Evolutionary conservation across 1,140 invertebrate species (phyloP), one percentile per base, ranked within the genome.

Genomic region (Panulirus ornatus): DNA sequence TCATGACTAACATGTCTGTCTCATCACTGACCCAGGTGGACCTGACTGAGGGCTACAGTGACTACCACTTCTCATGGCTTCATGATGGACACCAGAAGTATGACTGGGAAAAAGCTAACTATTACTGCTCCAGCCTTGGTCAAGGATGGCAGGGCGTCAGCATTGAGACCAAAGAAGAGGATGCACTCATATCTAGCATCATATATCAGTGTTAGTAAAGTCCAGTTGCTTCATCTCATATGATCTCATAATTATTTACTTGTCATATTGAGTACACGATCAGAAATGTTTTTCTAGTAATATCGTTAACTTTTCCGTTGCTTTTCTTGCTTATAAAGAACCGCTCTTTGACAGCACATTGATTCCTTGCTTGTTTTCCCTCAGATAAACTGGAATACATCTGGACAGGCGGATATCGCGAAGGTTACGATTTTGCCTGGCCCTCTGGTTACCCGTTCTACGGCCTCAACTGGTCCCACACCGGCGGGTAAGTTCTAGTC

Each of bases 51-150:
- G 76, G 36, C 0, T 27, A 63, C 40, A 88, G 78, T 44, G 86
- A 88, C n/a, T 88, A 88, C 86, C 86, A 88, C 86, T 88, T 82
- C 42, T 88, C 86, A 22, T 88, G 86, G 86, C 40, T n/a, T 14
- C 86, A 88, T 22, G 86, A 88, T 42, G 73, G 73, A 70, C 78
- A 78, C 58, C 16, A 27, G 54, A 82, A 54, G 63, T 82, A 81
- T 27, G 78, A 71, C 63, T 82, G 40, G 36, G 8, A 70, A 11
- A 6, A 2, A 8, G 86, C 76, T 14, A 42, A 71, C 54, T n/a
- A 71, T 8, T 88, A 88, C 78, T 88, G 86, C 44, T n/a, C 22
- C 27, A 70, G 34, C 11, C 76, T 88, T 16, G 86, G 86, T 14
- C 19, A 71, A 11, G 86, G 70, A 42, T 88, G 86, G 86, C 14